These are phyloP conservation scores for Cerastis rubricosa DNA, from an alignment of 2,888 invertebrate species.

Conservation along the genomic window DNA sequence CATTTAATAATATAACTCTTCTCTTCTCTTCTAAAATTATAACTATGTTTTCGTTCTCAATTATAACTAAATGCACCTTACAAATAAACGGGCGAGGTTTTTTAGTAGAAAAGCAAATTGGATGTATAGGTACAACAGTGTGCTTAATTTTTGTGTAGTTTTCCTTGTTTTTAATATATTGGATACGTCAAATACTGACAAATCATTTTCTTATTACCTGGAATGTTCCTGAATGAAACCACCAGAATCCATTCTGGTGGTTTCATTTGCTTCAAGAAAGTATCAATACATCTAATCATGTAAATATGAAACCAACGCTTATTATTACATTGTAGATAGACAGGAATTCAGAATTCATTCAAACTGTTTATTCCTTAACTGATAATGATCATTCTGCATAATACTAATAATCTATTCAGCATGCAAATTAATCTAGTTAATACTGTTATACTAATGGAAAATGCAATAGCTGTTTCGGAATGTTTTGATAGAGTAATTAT, in stretches of 20 bases:
- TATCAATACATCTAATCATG: not conserved
- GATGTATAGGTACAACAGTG: slow-evolving; percentile 40
- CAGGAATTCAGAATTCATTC: not conserved
- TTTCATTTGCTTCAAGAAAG: not conserved
- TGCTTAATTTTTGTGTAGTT: slow-evolving; percentile 4
- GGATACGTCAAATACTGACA: not conserved
- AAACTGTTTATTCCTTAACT: not conserved
- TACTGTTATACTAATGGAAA: slow-evolving; percentile 20
- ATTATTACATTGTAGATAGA: not conserved
- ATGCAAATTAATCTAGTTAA: slow-evolving; percentile 35
- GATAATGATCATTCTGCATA: not conserved
- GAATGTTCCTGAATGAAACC: too few species aligned
- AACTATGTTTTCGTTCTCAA: slow-evolving; percentile 55
- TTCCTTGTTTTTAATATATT: too few species aligned
- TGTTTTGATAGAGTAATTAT: not conserved
- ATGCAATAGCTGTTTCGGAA: not conserved
- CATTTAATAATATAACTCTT: too few species aligned
- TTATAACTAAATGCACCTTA: slow-evolving; percentile 57
- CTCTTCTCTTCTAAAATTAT: slow-evolving; percentile 21
- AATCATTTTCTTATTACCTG: not conserved
- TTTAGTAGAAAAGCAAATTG: slow-evolving; percentile 46
- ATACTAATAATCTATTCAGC: slow-evolving; percentile 13
- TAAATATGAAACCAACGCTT: not conserved
- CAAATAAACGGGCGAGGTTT: slow-evolving; percentile 47
- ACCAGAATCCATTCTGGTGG: too few species aligned